A percentile compares a stretch with the other conserved stretches of the same genome.
Conservation (phyloP, 2,888 invertebrate species). For the Halictus quadricinctus region DNA sequence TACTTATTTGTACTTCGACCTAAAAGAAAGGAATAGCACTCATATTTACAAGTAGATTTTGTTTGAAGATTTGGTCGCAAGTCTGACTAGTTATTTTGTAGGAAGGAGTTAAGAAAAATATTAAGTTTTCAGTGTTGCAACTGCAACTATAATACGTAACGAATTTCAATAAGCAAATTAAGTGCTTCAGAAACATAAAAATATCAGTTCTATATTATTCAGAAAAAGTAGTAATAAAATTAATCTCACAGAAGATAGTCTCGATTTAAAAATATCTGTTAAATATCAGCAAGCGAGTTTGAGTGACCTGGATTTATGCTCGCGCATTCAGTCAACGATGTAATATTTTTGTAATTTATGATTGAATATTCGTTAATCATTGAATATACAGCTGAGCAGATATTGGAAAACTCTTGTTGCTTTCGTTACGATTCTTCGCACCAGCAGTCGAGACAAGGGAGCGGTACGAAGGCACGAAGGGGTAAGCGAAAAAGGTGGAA, state of each 20-base stretch:
- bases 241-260: background rate
- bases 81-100: no score
- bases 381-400: background rate
- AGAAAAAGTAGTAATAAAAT: background rate
- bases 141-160: background rate
- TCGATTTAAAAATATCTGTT: background rate
- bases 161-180: no score
- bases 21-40: no score
- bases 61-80: no score
- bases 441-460: background rate
- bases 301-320: background rate
- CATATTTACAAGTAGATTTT: no score
- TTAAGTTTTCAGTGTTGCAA: background rate
- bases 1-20: no score
- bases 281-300: background rate
- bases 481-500: conserved; percentile 23
- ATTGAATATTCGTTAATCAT: conserved; percentile 12
- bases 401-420: conserved; percentile 12
- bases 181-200: background rate
- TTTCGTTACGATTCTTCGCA: background rate
- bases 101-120: background rate
- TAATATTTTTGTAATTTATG: background rate
- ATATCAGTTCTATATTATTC: background rate
- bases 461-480: conserved; percentile 18
- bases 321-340: background rate